Evolutionary conservation across 1,140 invertebrate genomes (phyloP).

Genomic region (Helicorthomorpha holstii): DNA sequence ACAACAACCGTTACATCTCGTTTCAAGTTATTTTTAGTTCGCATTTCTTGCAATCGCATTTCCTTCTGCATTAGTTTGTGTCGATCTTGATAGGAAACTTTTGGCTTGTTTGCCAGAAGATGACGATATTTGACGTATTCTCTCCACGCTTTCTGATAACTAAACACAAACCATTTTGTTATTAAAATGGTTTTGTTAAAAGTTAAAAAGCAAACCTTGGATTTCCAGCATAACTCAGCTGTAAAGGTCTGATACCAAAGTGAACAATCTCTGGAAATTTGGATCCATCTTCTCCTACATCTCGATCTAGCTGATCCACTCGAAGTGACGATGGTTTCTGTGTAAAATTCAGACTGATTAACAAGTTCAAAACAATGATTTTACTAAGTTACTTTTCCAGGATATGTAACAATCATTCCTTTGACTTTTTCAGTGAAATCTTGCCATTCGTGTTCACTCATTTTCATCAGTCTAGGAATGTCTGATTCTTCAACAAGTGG

Average conservation of each 20-base stretch:
- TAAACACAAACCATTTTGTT: no score
- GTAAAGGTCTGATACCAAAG: constrained; percentile 84
- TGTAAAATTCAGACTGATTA: constrained; percentile 8
- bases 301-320: constrained; percentile 86
- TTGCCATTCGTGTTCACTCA: constrained; percentile 70
- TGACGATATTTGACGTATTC: constrained; percentile 94
- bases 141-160: constrained; percentile 89
- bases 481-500: constrained; percentile 50
- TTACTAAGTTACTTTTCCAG: constrained; percentile 40
- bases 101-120: constrained; percentile 86
- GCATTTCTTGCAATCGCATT: constrained; percentile 71
- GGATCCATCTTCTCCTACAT: constrained; percentile 27
- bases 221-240: constrained; percentile 88
- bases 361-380: neutral
- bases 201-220: constrained; percentile 42
- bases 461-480: constrained; percentile 45
- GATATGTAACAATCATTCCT: constrained; percentile 72
- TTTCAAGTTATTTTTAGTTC: constrained; percentile 72
- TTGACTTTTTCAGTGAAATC: constrained; percentile 76
- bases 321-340: constrained; percentile 77
- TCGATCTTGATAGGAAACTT: constrained; percentile 77
- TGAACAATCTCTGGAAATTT: constrained; percentile 71
- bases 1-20: constrained; percentile 88
- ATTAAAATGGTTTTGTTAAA: neutral
- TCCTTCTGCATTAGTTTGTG: constrained; percentile 77